Conservation (phyloP, 2,888 invertebrate species). For the Euphydryas editha region DNA sequence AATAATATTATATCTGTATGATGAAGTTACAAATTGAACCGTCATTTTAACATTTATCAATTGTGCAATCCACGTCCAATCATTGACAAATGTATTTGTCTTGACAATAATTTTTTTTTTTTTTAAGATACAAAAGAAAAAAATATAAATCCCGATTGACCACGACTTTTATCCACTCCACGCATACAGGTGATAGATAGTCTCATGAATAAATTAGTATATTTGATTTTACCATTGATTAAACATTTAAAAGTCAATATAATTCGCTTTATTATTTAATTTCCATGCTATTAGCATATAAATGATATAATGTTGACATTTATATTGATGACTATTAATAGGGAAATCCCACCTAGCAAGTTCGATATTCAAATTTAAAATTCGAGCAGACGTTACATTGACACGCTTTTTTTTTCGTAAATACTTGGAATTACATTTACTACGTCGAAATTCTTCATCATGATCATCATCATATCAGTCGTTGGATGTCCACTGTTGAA, state of each 20-base stretch:
- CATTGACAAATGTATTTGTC: too few relatives aligned
- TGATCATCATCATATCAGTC: too few relatives aligned
- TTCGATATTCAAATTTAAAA: not conserved
- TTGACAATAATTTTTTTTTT: too few relatives aligned
- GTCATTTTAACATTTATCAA: too few relatives aligned
- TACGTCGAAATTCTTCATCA: too few relatives aligned
- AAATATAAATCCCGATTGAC: not conserved
- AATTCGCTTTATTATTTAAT: slow-evolving; percentile 17
- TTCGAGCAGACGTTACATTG: not conserved
- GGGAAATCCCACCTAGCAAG: slow-evolving; percentile 11
- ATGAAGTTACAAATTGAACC: too few relatives aligned
- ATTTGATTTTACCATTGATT: slow-evolving; percentile 31
- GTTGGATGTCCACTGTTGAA: too few relatives aligned
- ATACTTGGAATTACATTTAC: not conserved
- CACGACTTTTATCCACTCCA: not conserved
- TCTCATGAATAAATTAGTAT: slow-evolving; percentile 17
- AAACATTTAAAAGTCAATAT: slow-evolving; percentile 32
- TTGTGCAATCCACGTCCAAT: too few relatives aligned
- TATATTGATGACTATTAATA: slow-evolving; percentile 13
- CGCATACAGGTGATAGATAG: slow-evolving; percentile 4
- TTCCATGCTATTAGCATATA: slow-evolving; percentile 9
- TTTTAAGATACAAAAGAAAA: not conserved
- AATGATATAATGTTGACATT: slow-evolving; percentile 16
- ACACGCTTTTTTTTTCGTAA: not conserved
- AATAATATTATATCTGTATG: too few relatives aligned